These are phyloP conservation scores for Epistrophe grossulariae DNA, from an alignment of 2,888 invertebrate genomes.

Conservation along the genomic window DNA sequence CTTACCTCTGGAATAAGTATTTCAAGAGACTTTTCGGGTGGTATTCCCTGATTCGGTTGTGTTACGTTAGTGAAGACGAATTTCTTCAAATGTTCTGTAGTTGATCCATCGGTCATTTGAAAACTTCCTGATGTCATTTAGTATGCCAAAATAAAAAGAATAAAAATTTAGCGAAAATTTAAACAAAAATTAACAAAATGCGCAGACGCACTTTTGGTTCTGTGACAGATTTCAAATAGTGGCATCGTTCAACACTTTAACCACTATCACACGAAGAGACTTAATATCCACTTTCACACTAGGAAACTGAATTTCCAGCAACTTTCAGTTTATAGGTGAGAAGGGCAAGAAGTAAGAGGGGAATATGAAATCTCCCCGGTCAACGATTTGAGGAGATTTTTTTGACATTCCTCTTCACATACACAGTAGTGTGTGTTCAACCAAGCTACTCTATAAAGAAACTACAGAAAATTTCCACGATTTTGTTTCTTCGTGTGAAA, in stretches of 20 bases:
- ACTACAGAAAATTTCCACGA: no score
- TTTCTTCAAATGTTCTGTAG: conserved; percentile 90
- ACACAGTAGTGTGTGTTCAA: no score
- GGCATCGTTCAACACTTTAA: background rate
- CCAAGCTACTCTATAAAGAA: no score
- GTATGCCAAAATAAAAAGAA: conserved; percentile 48
- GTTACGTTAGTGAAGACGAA: conserved; percentile 90
- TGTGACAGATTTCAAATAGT: background rate
- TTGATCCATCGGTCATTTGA: conserved; percentile 85
- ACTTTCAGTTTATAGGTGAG: no score
- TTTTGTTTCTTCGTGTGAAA: no score
- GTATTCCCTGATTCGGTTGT: conserved; percentile 85
- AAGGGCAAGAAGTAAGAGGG: no score
- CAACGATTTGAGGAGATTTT: no score
- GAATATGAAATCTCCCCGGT: no score
- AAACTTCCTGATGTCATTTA: conserved; percentile 81
- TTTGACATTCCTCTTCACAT: no score
- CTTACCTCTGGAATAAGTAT: conserved; percentile 91
- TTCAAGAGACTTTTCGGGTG: conserved; percentile 90
- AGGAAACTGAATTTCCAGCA: no score
- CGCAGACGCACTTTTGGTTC: conserved; percentile 31
- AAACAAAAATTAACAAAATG: conserved; percentile 29
- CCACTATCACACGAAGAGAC: background rate
- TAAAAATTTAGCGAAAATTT: background rate
- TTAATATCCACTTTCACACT: no score